Conservation (phyloP, 2,888 invertebrate genomes). For the Dexiosoma caninum region DNA sequence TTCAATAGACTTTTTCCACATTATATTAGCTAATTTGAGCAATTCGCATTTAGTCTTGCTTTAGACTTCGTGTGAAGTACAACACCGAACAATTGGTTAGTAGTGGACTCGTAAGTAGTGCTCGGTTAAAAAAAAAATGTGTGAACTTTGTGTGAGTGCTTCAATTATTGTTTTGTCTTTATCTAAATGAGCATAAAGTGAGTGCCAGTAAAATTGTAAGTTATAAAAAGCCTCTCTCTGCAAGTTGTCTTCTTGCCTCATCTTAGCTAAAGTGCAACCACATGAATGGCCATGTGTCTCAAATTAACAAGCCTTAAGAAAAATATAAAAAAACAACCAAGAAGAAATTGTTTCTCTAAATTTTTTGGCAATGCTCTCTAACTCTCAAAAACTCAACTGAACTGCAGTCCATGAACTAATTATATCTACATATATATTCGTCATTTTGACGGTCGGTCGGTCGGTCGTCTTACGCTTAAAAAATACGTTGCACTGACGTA, state of each 20-base stretch:
- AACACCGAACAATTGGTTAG: conserved; percentile 66
- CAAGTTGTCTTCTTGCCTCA: background rate
- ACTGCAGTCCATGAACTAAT: no score
- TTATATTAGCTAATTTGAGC: conserved; percentile 65
- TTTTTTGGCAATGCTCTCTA: background rate
- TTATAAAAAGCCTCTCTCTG: conserved; percentile 17
- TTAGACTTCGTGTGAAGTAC: conserved; percentile 77
- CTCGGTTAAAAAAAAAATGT: conserved; percentile 49
- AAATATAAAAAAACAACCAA: background rate
- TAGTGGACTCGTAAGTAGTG: conserved; percentile 64
- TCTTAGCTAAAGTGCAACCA: background rate
- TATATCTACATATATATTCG: background rate
- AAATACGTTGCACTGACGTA: conserved; percentile 46
- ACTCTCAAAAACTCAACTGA: background rate
- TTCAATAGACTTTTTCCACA: conserved; percentile 57
- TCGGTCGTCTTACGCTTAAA: background rate
- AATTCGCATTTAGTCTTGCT: conserved; percentile 75
- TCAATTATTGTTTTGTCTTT: background rate
- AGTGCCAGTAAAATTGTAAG: conserved; percentile 23
- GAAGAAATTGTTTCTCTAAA: background rate
- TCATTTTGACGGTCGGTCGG: conserved; percentile 10
- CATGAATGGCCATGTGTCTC: no score
- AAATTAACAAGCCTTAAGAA: conserved; percentile 20
- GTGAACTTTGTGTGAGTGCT: conserved; percentile 33
- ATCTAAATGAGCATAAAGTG: conserved; percentile 23